These are phyloP conservation scores for Bembecia ichneumoniformis DNA, from an alignment of 2,888 invertebrate genomes.

Conservation along the genomic window DNA sequence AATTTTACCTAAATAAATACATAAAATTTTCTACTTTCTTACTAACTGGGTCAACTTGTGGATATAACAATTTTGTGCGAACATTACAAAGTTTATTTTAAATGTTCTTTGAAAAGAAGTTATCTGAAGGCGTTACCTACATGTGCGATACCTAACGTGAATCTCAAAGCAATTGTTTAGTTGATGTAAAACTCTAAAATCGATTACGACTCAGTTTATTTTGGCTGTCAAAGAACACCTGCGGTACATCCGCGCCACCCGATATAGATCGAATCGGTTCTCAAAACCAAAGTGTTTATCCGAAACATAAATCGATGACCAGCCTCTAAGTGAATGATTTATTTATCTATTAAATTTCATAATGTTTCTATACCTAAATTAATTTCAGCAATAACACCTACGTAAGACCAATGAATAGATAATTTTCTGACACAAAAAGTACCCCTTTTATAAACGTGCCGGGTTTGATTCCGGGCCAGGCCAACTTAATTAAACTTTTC, in stretches of 20 bases:
- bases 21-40: too few species aligned
- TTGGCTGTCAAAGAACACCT: conserved; percentile 62
- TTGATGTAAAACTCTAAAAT: conserved; percentile 55
- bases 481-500: too few species aligned
- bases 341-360: background rate
- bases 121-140: background rate
- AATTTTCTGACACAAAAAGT: too few species aligned
- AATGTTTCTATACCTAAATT: background rate
- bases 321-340: background rate
- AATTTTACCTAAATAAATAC: too few species aligned
- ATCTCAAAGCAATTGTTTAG: conserved; percentile 39
- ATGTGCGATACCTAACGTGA: conserved; percentile 8
- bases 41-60: background rate
- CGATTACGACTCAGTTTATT: conserved; percentile 64
- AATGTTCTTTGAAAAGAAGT: background rate
- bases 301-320: background rate
- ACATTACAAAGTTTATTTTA: too few species aligned
- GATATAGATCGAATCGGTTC: conserved; percentile 56
- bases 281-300: background rate
- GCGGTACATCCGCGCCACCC: conserved; percentile 46
- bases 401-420: too few species aligned
- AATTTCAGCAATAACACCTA: too few species aligned
- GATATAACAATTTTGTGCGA: background rate
- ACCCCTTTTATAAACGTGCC: too few species aligned
- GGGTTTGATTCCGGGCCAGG: too few species aligned